Evolutionary conservation across 2,888 invertebrate species (phyloP).

Genomic region (Poecilobothrus nobilitatus): DNA sequence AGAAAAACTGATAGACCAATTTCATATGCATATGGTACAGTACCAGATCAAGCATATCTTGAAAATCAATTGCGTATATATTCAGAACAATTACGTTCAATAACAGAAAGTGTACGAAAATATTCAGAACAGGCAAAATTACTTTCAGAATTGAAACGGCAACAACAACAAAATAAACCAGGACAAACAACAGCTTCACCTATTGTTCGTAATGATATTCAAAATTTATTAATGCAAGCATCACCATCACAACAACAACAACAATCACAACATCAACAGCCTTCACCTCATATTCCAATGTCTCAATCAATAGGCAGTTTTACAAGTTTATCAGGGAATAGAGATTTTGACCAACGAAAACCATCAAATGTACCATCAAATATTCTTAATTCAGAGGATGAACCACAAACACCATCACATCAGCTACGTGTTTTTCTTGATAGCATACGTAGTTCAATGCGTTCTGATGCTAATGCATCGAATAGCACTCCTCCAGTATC

Average conservation of each 20-base stretch:
- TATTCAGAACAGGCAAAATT: slow-evolving; percentile 44
- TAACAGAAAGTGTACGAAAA: slow-evolving; percentile 43
- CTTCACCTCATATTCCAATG: slow-evolving; percentile 23
- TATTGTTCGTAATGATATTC: slow-evolving; percentile 19
- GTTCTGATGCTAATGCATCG: slow-evolving; percentile 33
- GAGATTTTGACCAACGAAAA: slow-evolving; percentile 9
- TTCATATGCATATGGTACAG: slow-evolving; percentile 39
- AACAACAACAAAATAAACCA: slow-evolving; percentile 38
- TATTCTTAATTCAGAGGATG: slow-evolving; percentile 20
- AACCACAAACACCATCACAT: slow-evolving; percentile 41
- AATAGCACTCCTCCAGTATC: background rate
- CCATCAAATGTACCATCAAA: background rate
- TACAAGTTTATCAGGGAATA: slow-evolving; percentile 31
- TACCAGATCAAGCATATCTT: slow-evolving; percentile 41
- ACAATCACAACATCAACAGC: slow-evolving; percentile 8
- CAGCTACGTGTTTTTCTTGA: slow-evolving; percentile 40
- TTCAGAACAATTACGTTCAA: slow-evolving; percentile 41
- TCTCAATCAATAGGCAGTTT: slow-evolving; percentile 31
- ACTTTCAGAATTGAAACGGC: slow-evolving; percentile 40
- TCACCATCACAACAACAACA: slow-evolving; percentile 20
- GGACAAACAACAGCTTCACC: slow-evolving; percentile 24
- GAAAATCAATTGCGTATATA: slow-evolving; percentile 43
- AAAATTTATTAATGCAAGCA: slow-evolving; percentile 19
- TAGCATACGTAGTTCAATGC: slow-evolving; percentile 42
- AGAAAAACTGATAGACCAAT: slow-evolving; percentile 34